Percentiles rank a stretch among this genome's conserved stretches.
phyloP scores from a whole-genome alignment of 2,797 vertebrate species.

The Peromyscus nudipes region DNA sequence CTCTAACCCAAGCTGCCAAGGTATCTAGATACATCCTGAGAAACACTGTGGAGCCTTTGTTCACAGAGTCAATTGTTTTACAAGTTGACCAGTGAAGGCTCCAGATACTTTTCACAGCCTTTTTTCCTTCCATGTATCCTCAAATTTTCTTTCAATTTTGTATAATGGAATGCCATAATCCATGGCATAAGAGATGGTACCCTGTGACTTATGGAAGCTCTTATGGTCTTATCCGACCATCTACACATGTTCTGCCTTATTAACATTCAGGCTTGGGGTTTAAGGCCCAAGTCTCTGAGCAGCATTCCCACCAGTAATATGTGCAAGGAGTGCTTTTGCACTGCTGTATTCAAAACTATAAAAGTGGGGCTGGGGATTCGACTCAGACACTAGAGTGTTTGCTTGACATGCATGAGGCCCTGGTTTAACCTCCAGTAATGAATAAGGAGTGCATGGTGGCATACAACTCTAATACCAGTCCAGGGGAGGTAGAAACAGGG shows the following conservation, averaged over 20 bases:
- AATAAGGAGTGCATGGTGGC: too few relatives aligned
- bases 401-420: background rate
- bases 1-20: background rate
- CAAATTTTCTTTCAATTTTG: constrained; percentile 12
- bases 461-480: background rate
- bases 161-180: background rate
- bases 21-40: background rate
- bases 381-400: too few relatives aligned
- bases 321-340: background rate
- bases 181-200: background rate
- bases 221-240: constrained; percentile 54
- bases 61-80: background rate
- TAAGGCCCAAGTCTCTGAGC: constrained; percentile 70
- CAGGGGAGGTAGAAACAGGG: background rate
- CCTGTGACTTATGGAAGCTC: constrained; percentile 32
- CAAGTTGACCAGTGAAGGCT: background rate
- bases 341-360: constrained; percentile 60
- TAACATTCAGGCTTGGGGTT: constrained; percentile 1
- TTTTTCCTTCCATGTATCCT: background rate
- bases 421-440: background rate
- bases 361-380: background rate
- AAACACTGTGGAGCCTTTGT: background rate
- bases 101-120: background rate
- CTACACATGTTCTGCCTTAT: constrained; percentile 7
- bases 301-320: constrained; percentile 28